These are phyloP conservation scores for Blastobasis adustella DNA, from an alignment of 2,888 invertebrate genomes.

Conservation along the genomic window DNA sequence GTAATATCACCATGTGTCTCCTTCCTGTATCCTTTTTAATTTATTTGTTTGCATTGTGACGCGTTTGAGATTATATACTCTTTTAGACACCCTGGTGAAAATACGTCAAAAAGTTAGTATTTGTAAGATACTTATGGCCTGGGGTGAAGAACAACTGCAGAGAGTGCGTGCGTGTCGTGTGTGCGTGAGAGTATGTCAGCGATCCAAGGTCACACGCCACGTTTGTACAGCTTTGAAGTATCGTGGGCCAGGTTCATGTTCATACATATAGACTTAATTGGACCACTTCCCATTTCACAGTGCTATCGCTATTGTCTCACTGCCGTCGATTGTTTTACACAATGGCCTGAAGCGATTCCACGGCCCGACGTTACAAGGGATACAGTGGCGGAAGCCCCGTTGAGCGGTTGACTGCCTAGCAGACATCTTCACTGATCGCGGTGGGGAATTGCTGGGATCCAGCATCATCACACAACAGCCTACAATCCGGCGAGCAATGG, in stretches of 20 bases:
- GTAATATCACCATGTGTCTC: too few relatives aligned
- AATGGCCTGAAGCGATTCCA: background rate
- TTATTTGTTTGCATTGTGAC: background rate
- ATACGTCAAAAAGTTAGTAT: slow-evolving; percentile 10
- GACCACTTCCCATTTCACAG: background rate
- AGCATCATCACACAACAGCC: slow-evolving; percentile 10
- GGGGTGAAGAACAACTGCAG: slow-evolving; percentile 13
- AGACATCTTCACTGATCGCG: slow-evolving; percentile 36
- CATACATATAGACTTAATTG: background rate
- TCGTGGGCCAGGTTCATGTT: background rate
- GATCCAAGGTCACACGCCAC: slow-evolving; percentile 28
- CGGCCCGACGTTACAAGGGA: slow-evolving; percentile 31
- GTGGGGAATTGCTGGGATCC: slow-evolving; percentile 24
- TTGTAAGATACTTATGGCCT: slow-evolving; percentile 18
- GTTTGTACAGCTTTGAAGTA: background rate
- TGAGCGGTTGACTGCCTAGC: slow-evolving; percentile 18
- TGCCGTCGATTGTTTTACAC: background rate
- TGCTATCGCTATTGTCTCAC: background rate
- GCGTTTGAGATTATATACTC: slow-evolving; percentile 10
- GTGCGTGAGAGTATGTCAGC: slow-evolving; percentile 27
- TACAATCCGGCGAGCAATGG: slow-evolving; percentile 14
- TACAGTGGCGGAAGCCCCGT: slow-evolving; percentile 33
- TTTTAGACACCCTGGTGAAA: slow-evolving; percentile 12
- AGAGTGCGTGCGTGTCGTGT: slow-evolving; percentile 17
- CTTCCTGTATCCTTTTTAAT: too few relatives aligned